Conservation (phyloP, 2,888 invertebrate genomes). For the Scaptomyza parva region DNA sequence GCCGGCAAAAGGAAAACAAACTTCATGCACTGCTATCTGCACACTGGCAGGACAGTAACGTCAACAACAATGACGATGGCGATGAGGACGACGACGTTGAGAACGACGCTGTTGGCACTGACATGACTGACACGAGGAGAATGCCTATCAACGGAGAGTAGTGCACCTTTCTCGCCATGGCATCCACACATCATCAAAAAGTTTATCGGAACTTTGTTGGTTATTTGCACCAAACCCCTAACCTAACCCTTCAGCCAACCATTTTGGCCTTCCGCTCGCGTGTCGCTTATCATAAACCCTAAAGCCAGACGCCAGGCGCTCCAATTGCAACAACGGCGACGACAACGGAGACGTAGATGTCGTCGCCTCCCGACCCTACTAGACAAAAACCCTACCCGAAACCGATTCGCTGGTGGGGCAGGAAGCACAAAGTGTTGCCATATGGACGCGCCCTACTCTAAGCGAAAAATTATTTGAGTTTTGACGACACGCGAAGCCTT, state of each 20-base stretch:
- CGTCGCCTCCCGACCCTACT: constrained; percentile 64
- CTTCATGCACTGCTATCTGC: constrained; percentile 71
- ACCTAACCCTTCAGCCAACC: constrained; percentile 27
- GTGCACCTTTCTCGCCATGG: constrained; percentile 6
- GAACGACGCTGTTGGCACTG: constrained; percentile 40
- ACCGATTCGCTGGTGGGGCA: too few species aligned
- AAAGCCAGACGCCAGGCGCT: constrained; percentile 54
- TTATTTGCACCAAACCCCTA: constrained; percentile 50
- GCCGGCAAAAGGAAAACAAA: constrained; percentile 71
- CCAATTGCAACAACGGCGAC: constrained; percentile 70
- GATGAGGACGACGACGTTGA: constrained; percentile 12
- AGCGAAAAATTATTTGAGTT: constrained; percentile 25
- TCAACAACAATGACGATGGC: constrained; percentile 49
- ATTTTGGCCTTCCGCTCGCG: constrained; percentile 67
- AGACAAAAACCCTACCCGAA: background rate
- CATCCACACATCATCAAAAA: constrained; percentile 61
- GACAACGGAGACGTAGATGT: constrained; percentile 76
- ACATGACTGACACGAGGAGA: constrained; percentile 67
- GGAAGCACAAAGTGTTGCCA: constrained; percentile 68
- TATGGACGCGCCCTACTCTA: constrained; percentile 45
- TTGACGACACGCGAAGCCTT: constrained; percentile 63
- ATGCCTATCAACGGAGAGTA: constrained; percentile 32
- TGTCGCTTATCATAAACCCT: constrained; percentile 78
- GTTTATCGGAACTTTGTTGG: constrained; percentile 65
- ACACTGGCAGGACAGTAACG: constrained; percentile 64